Evolutionary conservation across 2,888 invertebrate species (phyloP).

Genomic region (Apomyelois bistriatella): DNA sequence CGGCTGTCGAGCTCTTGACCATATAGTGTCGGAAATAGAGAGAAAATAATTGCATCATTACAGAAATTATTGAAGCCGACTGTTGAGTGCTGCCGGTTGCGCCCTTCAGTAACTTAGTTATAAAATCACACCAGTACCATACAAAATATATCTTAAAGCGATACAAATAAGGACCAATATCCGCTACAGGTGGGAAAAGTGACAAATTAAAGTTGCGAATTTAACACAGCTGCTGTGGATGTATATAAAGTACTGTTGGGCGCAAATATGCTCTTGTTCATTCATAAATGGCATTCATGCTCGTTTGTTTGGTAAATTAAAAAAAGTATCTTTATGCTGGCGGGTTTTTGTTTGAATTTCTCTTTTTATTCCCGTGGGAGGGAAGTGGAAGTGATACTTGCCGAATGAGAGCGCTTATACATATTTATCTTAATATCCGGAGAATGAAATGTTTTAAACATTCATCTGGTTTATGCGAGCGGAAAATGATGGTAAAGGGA

Average conservation of each 20-base stretch:
- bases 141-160: slow-evolving; percentile 30
- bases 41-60: slow-evolving; percentile 62
- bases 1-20: slow-evolving; percentile 44
- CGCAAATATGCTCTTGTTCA: slow-evolving; percentile 17
- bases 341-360: slow-evolving; percentile 8
- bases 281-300: slow-evolving; percentile 21
- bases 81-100: slow-evolving; percentile 30
- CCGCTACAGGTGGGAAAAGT: slow-evolving; percentile 18
- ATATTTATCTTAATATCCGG: slow-evolving; percentile 2
- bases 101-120: slow-evolving; percentile 48
- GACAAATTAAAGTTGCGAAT: slow-evolving; percentile 44
- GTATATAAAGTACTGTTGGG: slow-evolving; percentile 33
- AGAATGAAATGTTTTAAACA: slow-evolving; percentile 4
- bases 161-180: slow-evolving; percentile 30
- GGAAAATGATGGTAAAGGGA: neutral
- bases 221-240: slow-evolving; percentile 37
- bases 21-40: slow-evolving; percentile 45
- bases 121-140: slow-evolving; percentile 26
- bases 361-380: slow-evolving; percentile 1
- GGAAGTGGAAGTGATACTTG: slow-evolving; percentile 1
- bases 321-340: slow-evolving; percentile 13
- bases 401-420: neutral
- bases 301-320: slow-evolving; percentile 20
- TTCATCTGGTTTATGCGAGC: neutral
- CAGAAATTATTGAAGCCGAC: slow-evolving; percentile 47